Evolutionary conservation across 2,113 vertebrate species (phyloP).

Genomic region (Cyprinodon tularosa): DNA sequence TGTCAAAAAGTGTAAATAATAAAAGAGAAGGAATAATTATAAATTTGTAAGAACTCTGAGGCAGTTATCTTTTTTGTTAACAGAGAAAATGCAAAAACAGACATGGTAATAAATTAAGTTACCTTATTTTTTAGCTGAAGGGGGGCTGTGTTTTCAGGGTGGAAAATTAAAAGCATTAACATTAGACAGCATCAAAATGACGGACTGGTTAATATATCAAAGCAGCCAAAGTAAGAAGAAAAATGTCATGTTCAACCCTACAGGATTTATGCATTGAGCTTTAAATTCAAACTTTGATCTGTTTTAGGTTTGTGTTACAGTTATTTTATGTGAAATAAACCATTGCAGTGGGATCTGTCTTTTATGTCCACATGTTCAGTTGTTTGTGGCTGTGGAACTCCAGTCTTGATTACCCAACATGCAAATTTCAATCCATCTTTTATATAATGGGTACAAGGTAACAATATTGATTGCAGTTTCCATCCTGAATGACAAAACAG

Average conservation of each 20-base stretch:
- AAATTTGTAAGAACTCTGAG: slow-evolving; percentile 35
- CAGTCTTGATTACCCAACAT: slow-evolving; percentile 11
- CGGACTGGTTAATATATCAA: slow-evolving; percentile 25
- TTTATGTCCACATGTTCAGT: slow-evolving; percentile 21
- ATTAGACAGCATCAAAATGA: slow-evolving; percentile 15
- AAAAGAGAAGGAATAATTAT: slow-evolving; percentile 5
- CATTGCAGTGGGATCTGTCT: not conserved
- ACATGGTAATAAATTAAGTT: slow-evolving; percentile 67
- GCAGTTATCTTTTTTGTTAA: slow-evolving; percentile 52
- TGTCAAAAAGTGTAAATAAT: too few species aligned
- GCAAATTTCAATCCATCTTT: slow-evolving; percentile 37
- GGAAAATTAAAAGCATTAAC: slow-evolving; percentile 55
- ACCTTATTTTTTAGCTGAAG: slow-evolving; percentile 54
- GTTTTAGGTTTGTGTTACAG: not conserved
- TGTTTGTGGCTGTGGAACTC: slow-evolving; percentile 5
- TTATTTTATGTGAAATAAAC: not conserved
- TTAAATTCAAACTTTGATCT: not conserved
- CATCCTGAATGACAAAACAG: slow-evolving; percentile 63
- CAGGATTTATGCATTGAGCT: not conserved
- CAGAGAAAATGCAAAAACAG: slow-evolving; percentile 48
- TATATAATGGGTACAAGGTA: slow-evolving; percentile 53
- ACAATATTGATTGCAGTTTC: slow-evolving; percentile 42
- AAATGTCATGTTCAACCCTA: not conserved
- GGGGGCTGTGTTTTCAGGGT: slow-evolving; percentile 47
- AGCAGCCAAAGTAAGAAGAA: slow-evolving; percentile 9